Base-by-base conservation (phyloP, 35 echinoderm and acorn worm species). In the Heliocidaris erythrogramma region DNA sequence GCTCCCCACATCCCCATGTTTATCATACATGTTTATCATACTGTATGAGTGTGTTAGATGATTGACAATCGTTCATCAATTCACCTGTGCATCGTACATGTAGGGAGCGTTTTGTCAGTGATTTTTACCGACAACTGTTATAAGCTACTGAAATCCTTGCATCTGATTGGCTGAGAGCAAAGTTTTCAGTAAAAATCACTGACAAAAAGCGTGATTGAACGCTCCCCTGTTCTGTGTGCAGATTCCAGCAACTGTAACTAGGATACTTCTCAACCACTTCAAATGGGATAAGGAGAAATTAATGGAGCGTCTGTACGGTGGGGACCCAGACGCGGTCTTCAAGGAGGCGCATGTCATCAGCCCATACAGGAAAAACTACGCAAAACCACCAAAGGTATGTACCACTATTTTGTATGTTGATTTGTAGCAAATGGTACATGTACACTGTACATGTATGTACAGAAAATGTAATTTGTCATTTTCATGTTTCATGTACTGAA, bases 211-310 rank as follows among this genome's bases (percentile, higher is more conserved):
- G n/a, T n/a, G n/a, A n/a, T n/a, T n/a, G n/a, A n/a, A n/a, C n/a
- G n/a, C n/a, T n/a, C n/a, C n/a, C 32, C 30, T 9, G 13, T 89
- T 89, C 7, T 89, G 30, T 89, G 30, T 32, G 11, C 18, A 99
- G 98, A 97, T 99, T 95, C 98, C 98, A 93, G 98, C 98, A 7
- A 99, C 98, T 14, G 92, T 99, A 18, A 99, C 98, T 11, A 95
- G 98, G 87, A 99, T 99, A 87, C 94, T 99, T 30, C 97, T 99
- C 17, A 99, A 99, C 89, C 98, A 99, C 59, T 99, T 99, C 96
- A 95, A 94, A 96, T 99, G 98, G 98, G 98, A 99, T 91, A 99
- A 99, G 88, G 98, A 99, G 91, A 99, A 99, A 59, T 60, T 99
- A 32, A 96, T 99, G 97, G 98, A 99, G 86, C 48, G 97, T 7